phyloP scores from a whole-genome alignment of 2,113 vertebrate species.

The Tachysurus fulvidraco region DNA sequence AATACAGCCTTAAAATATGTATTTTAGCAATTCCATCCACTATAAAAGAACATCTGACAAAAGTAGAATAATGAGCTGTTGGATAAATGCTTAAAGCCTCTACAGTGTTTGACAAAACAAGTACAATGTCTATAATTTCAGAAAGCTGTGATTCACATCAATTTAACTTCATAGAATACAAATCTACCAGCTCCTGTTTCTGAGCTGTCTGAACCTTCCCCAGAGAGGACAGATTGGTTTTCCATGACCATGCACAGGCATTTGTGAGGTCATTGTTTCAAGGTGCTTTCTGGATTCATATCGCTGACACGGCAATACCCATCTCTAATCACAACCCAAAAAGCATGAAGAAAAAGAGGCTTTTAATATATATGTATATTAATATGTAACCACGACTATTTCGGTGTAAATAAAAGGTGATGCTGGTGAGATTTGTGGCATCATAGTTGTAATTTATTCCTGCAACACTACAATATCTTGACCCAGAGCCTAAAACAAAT shows the following conservation, averaged over 20 bases:
- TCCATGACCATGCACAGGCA: constrained; percentile 55
- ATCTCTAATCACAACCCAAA: constrained; percentile 15
- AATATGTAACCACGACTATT: not conserved
- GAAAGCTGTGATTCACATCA: not conserved
- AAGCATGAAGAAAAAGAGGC: not conserved
- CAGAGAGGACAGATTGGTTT: constrained; percentile 51
- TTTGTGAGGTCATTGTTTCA: constrained; percentile 54
- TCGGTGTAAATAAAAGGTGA: not conserved
- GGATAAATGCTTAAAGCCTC: not conserved
- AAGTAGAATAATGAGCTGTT: not conserved
- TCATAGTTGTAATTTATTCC: not conserved
- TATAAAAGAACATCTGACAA: not conserved
- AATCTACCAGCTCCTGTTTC: constrained; percentile 46
- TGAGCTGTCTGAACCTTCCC: constrained; percentile 37
- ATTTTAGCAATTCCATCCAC: not conserved
- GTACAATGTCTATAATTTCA: not conserved
- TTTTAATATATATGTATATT: too few species aligned
- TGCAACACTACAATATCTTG: not conserved
- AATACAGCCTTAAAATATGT: not conserved
- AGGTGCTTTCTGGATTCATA: constrained; percentile 51
- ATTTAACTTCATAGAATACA: constrained; percentile 28
- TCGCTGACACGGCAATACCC: constrained; percentile 50
- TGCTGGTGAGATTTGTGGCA: not conserved
- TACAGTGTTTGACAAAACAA: not conserved
- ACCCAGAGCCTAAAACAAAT: not conserved